Base-by-base conservation (phyloP, 2,888 invertebrate genomes). In the Byasa hedistus region DNA sequence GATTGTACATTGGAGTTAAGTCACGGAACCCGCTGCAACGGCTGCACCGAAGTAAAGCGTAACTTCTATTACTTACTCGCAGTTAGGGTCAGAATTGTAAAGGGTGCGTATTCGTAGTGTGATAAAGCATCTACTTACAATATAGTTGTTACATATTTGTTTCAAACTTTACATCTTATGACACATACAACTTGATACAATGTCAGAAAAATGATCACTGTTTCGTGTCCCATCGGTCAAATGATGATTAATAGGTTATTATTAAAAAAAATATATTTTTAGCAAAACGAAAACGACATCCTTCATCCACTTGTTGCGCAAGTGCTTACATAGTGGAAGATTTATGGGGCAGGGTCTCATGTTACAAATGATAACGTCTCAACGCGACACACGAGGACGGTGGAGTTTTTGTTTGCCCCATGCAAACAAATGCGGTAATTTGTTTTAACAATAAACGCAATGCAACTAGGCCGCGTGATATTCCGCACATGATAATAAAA, bases 311-410 rank as follows among this genome's bases (percentile, higher is more conserved):
- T 87, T 86, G 86, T 89, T 89, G 86, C 86, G 86, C 85, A 88
- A 89, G 82, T 78, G 81, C 76, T 79, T 76, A 79, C 81, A 85
- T 81, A 86, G 85, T 80, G 77, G 79, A 81, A 79, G 86, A 87
- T 88, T 88, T 89, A 87, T 87, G 82, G 81, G 85, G 79, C 84
- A 77, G 79, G 79, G 78, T 81, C 84, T 87, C 80, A 76, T 81
- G 83, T 87, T 86, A 86, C 67, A 61, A 63, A 82, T 87, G 90
- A 89, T 91, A 89, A 88, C 83, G 84, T 80, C 82, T 82, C 75
- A 76, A 74, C 75, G 79, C 78, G 80, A 80, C 80, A 82, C 77
- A 79, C 71, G 68, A 70, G 70, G 68, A 70, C 58, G 59, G 27
- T 56, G 59, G 44, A 69, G 68, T 72, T 75, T 78, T 75, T 81